A percentile compares a stretch with the other conserved stretches of the same genome.
Evolutionary conservation across 2,888 invertebrate species (phyloP).

Genomic region (Brachyopa scutellaris): DNA sequence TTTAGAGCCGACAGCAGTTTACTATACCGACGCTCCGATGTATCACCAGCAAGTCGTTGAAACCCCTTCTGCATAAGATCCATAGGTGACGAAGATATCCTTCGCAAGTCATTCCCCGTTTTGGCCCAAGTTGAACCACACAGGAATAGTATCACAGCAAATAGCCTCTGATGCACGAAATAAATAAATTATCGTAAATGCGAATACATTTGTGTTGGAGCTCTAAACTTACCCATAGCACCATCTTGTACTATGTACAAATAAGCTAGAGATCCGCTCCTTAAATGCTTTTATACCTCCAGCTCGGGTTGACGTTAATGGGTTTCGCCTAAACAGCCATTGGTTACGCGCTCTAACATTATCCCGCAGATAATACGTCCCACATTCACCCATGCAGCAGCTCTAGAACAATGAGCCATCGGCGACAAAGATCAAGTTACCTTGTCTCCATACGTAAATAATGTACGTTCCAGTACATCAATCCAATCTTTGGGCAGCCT

Average conservation of each 20-base stretch:
- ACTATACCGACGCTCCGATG: conserved; percentile 36
- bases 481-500: conserved; percentile 54
- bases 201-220: background rate
- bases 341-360: conserved; percentile 54
- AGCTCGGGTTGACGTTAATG: conserved; percentile 49
- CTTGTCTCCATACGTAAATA: no score
- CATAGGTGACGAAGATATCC: conserved; percentile 12
- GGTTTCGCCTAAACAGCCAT: conserved; percentile 60
- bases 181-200: background rate
- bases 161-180: conserved; percentile 30
- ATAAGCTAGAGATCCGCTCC: conserved; percentile 8
- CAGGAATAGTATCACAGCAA: conserved; percentile 60
- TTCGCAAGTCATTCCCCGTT: conserved; percentile 41
- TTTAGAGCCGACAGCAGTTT: conserved; percentile 31
- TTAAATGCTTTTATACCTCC: conserved; percentile 52
- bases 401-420: conserved; percentile 73
- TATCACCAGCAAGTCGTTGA: background rate
- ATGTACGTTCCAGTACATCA: no score
- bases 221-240: conserved; percentile 67
- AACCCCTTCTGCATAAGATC: conserved; percentile 19
- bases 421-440: conserved; percentile 75
- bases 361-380: conserved; percentile 58
- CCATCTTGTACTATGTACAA: conserved; percentile 69
- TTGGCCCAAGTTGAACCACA: conserved; percentile 30
- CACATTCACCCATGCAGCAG: conserved; percentile 48